Base-by-base conservation (phyloP, 2,113 vertebrate genomes). In the Centrocercus urophasianus region DNA sequence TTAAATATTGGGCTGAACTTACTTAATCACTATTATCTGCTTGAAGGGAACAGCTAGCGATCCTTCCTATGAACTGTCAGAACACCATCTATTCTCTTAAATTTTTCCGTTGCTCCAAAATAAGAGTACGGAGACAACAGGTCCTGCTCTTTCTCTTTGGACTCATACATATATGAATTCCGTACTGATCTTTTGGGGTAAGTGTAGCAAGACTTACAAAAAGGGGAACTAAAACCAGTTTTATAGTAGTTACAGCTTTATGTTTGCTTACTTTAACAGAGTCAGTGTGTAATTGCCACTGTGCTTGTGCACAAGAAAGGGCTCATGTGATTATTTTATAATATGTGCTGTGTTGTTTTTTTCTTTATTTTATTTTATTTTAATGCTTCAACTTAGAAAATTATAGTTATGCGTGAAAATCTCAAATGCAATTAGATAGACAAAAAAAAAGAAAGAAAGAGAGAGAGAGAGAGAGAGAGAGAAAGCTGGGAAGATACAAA, bases 301-400 rank as follows among this genome's bases (percentile, higher is more conserved):
- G 9, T 38, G 6, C 17, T 78, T 81, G 60, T 9, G 24, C 50
- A 50, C 7, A 30, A 19, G n/a, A 76, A 67, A 92, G 10, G 40
- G 8, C 15, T 59, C 50, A 13, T 69, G 34, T 92, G 36, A 70
- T 63, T 94, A 74, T 70, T 86, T 65, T 65, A 47, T 86, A 28
- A 32, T 69, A 45, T 28, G 32, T 42, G 25, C 22, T 64, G 11
- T 71, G 11, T 27, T 2, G 38, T 25, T 34, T 42, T 66, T 79
- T 42, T 67, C 76, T 93, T 74, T 60, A 42, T 24, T 21, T 11
- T 7, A 12, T 47, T 21, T 11, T 30, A 43, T 77, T 21, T 86
- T 86, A 86, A 42, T 81, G 32, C 14, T 71, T 27, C 63, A 71
- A 60, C 24, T 75, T 86, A 54, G 30, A 83, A 94, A 90, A 86